Evolutionary conservation across 2,113 vertebrate species (phyloP).

Genomic region (Cyphomyrus plagiostoma): DNA sequence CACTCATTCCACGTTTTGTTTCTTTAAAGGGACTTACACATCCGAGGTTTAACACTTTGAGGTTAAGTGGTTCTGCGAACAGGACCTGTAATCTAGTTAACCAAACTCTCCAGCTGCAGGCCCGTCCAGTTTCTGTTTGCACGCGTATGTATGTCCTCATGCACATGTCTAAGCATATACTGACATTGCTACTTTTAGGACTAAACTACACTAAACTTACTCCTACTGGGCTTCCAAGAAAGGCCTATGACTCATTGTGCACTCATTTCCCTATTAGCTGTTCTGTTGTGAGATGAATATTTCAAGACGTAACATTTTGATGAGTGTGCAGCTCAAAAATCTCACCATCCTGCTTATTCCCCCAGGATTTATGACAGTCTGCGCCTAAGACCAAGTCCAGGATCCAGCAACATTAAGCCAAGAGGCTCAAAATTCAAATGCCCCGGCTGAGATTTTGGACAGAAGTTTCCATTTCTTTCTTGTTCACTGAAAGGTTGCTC

Average conservation of each 20-base stretch:
- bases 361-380: neutral
- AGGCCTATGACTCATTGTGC: neutral
- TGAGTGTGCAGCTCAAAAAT: neutral
- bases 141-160: neutral
- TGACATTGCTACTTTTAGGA: neutral
- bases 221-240: neutral
- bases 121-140: neutral
- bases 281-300: neutral
- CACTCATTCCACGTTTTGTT: neutral
- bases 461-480: neutral
- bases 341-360: neutral
- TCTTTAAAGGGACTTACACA: neutral
- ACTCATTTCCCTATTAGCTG: neutral
- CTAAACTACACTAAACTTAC: neutral
- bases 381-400: neutral
- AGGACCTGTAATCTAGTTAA: neutral
- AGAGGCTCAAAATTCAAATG: neutral
- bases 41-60: neutral
- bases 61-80: neutral
- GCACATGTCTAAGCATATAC: neutral
- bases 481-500: neutral
- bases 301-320: neutral
- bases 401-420: neutral
- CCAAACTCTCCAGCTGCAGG: neutral
- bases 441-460: neutral